Evolutionary conservation across 35 echinoderm and acorn worm species (phyloP).

Genomic region (Patiria miniata): DNA sequence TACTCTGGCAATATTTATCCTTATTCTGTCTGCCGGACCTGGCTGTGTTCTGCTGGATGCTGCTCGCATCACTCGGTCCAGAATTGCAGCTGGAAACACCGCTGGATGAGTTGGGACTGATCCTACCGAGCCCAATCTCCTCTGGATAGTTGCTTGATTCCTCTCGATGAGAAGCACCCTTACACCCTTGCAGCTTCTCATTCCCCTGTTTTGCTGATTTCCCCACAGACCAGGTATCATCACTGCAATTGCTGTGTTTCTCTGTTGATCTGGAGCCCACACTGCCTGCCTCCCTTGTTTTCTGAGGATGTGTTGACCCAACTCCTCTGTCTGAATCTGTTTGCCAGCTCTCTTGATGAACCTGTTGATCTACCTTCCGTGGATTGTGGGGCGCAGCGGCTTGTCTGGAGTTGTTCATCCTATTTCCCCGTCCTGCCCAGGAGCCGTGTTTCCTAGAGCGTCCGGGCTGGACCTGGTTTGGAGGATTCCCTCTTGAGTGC

Average conservation of each 20-base stretch:
- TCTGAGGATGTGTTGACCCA: too few relatives aligned
- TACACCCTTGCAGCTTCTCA: neutral
- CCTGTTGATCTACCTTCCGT: too few relatives aligned
- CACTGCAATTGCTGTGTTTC: too few relatives aligned
- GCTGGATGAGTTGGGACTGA: slow-evolving; percentile 1
- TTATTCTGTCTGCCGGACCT: neutral
- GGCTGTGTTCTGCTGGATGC: neutral
- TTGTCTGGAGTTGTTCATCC: neutral
- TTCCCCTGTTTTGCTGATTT: neutral
- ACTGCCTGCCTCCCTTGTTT: too few relatives aligned
- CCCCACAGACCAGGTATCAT: neutral
- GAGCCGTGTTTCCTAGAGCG: neutral
- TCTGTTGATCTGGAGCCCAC: too few relatives aligned
- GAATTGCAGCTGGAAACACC: slow-evolving; percentile 2
- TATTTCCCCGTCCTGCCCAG: neutral
- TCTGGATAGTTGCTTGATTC: neutral
- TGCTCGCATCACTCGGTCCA: neutral
- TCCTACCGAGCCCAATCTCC: neutral
- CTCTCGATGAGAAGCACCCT: neutral
- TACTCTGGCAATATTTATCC: neutral
- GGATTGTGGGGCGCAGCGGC: neutral
- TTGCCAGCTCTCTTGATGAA: too few relatives aligned
- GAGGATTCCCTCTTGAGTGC: neutral
- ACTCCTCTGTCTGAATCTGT: too few relatives aligned
- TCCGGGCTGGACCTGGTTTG: neutral